Conservation (phyloP, 2,797 vertebrate species). For the Peromyscus eremicus region DNA sequence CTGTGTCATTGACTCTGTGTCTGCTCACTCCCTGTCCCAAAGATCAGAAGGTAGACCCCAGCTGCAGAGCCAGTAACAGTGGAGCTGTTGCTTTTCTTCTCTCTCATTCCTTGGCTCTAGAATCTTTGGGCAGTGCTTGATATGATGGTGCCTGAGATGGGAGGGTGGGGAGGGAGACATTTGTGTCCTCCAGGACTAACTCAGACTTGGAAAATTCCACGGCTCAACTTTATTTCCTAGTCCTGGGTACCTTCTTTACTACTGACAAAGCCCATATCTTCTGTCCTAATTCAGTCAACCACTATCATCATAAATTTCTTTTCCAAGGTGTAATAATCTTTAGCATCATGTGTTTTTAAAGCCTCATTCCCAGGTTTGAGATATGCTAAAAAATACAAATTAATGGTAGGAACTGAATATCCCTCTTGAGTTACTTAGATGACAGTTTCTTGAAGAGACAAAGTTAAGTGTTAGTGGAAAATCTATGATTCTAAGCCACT, state of each 20-base stretch:
- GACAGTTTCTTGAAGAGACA: slow-evolving; percentile 40
- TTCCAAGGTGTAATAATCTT: background rate
- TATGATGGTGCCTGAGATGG: background rate
- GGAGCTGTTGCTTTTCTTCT: background rate
- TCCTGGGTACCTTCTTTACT: rapidly evolving
- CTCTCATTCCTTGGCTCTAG: background rate
- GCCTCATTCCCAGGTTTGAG: background rate
- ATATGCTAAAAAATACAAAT: background rate
- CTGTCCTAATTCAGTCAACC: background rate
- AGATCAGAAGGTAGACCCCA: no score
- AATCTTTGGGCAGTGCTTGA: background rate
- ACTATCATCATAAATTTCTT: background rate
- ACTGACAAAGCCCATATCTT: background rate
- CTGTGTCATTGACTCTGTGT: no score
- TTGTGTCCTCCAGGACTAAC: background rate
- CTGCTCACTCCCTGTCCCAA: no score
- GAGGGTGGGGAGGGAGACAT: background rate
- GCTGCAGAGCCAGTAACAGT: background rate
- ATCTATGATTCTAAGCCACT: background rate
- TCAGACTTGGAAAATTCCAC: background rate
- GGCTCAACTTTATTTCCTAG: background rate
- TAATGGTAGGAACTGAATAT: background rate
- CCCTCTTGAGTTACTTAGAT: background rate
- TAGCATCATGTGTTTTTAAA: background rate
- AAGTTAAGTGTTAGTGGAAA: background rate